Evolutionary conservation across 2,113 vertebrate species (phyloP), one percentile per base, ranked within the genome.

Genomic region (Ammodytes marinus): DNA sequence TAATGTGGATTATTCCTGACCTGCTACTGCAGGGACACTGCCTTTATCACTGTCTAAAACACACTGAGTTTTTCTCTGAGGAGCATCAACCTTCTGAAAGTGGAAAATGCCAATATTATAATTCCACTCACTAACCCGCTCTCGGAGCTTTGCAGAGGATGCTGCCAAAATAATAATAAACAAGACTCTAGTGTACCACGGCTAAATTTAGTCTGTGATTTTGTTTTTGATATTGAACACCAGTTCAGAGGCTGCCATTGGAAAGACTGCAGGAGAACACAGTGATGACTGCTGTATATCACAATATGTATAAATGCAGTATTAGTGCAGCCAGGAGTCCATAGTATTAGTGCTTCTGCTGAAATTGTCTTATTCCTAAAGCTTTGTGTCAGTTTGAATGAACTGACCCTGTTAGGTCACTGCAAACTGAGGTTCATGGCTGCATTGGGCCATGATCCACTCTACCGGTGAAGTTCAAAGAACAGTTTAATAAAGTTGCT

Each of bases 151-250:
- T 19, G 77, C 63, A n/a, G 70, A 71, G 27, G 40, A 74, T 78
- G 52, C 67, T 71, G 75, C 65, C 70, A 79, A 76, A 78, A 73
- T 50, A 77, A 88, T 82, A 82, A 78, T 67, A 85, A 79, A 80
- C 76, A 70, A 60, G 69, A 72, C 45, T 40, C 77, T 39, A 35
- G 84, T 78, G 85, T 74, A 83, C 71, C 88, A 80, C 19, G 63
- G 67, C 74, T 94, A 92, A 83, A 86, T 88, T 84, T 94, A 93
- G 88, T 52, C 65, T 73, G 74, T 47, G 71, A 52, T 82, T 88
- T 64, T 47, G 71, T 49, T 82, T 88, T 64, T 87, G 89, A 82
- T 79, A 88, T 74, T 66, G 59, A 88, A 80, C 81, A 88, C 84
- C 83, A 79, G 82, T 35, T 69, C 53, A 84, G 75, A 69, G 39